These are phyloP conservation scores for Sander vitreus DNA, from an alignment of 2,113 vertebrate species.

Conservation along the genomic window DNA sequence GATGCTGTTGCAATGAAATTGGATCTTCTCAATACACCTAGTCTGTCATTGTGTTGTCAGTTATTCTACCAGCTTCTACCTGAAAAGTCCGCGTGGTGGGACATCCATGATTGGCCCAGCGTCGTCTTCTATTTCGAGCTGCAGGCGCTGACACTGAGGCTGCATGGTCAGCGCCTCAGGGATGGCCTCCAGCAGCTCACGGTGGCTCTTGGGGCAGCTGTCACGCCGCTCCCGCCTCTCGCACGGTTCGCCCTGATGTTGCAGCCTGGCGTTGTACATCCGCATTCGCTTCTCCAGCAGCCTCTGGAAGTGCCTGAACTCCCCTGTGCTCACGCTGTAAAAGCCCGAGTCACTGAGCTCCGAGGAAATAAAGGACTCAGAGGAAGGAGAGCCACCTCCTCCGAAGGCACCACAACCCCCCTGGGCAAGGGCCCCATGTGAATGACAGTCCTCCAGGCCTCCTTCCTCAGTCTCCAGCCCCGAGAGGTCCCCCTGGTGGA, in stretches of 20 bases:
- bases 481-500: conserved; percentile 84
- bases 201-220: conserved; percentile 83
- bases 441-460: conserved; percentile 81
- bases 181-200: conserved; percentile 85
- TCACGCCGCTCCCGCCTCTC: conserved; percentile 81
- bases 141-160: conserved; percentile 69
- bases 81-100: conserved; percentile 72
- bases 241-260: conserved; percentile 78
- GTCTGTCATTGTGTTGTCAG: too few relatives aligned
- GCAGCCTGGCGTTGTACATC: conserved; percentile 79
- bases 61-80: conserved; percentile 50
- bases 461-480: conserved; percentile 83
- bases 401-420: conserved; percentile 71
- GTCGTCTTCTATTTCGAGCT: conserved; percentile 60
- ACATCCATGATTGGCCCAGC: conserved; percentile 45
- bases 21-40: not conserved
- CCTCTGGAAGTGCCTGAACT: conserved; percentile 85
- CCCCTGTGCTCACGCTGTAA: conserved; percentile 82
- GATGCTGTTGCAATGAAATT: not conserved
- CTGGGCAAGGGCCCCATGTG: conserved; percentile 57
- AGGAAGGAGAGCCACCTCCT: conserved; percentile 72
- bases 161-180: conserved; percentile 82
- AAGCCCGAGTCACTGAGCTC: conserved; percentile 85
- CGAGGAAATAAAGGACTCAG: conserved; percentile 81
- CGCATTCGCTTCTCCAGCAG: conserved; percentile 85